Evolutionary conservation across 1,140 invertebrate species (phyloP).

Genomic region (Musca domestica): DNA sequence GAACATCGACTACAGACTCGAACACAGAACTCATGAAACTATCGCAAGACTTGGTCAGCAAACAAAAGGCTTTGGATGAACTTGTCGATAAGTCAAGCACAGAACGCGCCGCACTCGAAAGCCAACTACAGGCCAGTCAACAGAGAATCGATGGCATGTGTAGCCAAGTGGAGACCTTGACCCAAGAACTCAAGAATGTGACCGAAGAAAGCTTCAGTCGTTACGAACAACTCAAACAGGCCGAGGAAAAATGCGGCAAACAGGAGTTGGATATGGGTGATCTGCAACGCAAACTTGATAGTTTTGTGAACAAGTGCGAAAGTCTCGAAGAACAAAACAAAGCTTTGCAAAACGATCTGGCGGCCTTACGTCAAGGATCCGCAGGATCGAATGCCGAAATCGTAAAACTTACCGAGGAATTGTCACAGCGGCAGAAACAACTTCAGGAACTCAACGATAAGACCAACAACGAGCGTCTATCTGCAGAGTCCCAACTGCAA

Average conservation of each 20-base stretch:
- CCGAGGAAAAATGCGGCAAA: constrained; percentile 31
- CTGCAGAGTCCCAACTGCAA: constrained; percentile 34
- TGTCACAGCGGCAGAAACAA: constrained; percentile 35
- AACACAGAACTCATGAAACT: constrained; percentile 37
- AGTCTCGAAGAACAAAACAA: constrained; percentile 33
- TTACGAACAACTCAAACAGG: constrained; percentile 29
- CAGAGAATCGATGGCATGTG: constrained; percentile 34
- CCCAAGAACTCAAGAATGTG: constrained; percentile 32
- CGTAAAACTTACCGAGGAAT: constrained; percentile 34
- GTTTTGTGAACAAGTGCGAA: constrained; percentile 10
- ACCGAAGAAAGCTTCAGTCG: constrained; percentile 29
- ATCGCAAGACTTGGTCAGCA: constrained; percentile 31
- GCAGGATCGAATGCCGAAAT: constrained; percentile 36
- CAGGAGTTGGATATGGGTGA: constrained; percentile 34
- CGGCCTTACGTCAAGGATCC: constrained; percentile 18
- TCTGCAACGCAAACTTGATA: constrained; percentile 34
- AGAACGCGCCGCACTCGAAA: constrained; percentile 32
- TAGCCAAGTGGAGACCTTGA: constrained; percentile 35
- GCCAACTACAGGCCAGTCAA: constrained; percentile 34
- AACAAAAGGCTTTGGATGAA: constrained; percentile 38
- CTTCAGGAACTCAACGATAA: constrained; percentile 33
- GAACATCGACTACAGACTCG: constrained; percentile 35
- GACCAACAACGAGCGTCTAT: constrained; percentile 31
- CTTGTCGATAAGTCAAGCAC: constrained; percentile 31
- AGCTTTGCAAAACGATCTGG: constrained; percentile 37